A percentile compares a stretch with the other conserved stretches of the same genome.
These are phyloP conservation scores for Nomada goodeniana DNA, from an alignment of 2,888 invertebrate species.

Conservation along the genomic window DNA sequence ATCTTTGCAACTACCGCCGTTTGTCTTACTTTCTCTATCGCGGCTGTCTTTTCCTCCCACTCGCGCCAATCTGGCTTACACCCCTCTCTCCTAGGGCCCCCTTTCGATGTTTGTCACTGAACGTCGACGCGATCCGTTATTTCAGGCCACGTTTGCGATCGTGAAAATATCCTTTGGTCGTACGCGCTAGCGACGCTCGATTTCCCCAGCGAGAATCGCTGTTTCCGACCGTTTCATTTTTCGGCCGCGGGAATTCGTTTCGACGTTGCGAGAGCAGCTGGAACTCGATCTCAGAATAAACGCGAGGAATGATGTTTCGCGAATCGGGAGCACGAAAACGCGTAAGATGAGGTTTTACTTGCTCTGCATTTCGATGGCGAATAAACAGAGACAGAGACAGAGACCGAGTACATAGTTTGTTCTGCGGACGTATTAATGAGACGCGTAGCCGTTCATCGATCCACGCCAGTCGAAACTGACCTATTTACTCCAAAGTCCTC, in stretches of 20 bases:
- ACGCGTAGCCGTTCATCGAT: conserved; percentile 52
- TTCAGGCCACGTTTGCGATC: conserved; percentile 46
- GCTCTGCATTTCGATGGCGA: not conserved
- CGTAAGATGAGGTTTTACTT: not conserved
- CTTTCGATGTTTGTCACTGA: conserved; percentile 22
- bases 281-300: conserved; percentile 8
- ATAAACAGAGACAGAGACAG: conserved; percentile 20
- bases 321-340: not conserved
- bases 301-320: not conserved
- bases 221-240: not conserved
- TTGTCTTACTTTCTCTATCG: conserved; percentile 27
- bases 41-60: not conserved
- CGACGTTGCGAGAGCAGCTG: not conserved
- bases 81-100: conserved; percentile 15
- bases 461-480: conserved; percentile 51
- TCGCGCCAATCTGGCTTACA: not conserved
- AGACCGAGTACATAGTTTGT: not conserved
- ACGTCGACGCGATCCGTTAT: conserved; percentile 52
- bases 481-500: conserved; percentile 70
- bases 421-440: conserved; percentile 35
- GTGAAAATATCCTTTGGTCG: conserved; percentile 17
- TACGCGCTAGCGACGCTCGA: not conserved
- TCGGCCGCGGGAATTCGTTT: not conserved
- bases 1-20: conserved; percentile 50
- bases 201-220: not conserved